Base-by-base conservation (phyloP, 2,888 invertebrate genomes). In the Sabatieria punctata region DNA sequence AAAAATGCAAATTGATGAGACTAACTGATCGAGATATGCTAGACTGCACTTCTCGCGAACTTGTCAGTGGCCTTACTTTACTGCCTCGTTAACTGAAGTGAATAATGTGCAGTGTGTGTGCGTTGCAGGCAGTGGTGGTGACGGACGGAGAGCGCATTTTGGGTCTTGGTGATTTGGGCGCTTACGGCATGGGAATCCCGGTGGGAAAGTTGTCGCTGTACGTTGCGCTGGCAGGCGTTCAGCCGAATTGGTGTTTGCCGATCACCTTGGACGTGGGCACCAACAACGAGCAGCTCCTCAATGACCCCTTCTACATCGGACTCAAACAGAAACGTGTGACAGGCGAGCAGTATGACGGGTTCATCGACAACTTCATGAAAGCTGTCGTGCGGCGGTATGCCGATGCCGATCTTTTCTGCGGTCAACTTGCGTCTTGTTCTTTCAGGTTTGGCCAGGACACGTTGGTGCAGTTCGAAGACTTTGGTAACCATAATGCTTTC, bases 61-160 rank as follows among this genome's bases (percentile, higher is more conserved):
- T n/a, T n/a, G n/a, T n/a, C n/a, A n/a, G n/a, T n/a, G n/a, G n/a
- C n/a, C n/a, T n/a, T n/a, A n/a, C n/a, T n/a, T n/a, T n/a, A n/a
- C n/a, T n/a, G n/a, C n/a, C n/a, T n/a, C n/a, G n/a, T n/a, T n/a
- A n/a, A n/a, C n/a, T n/a, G n/a, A n/a, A n/a, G n/a, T n/a, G n/a
- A n/a, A n/a, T n/a, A n/a, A n/a, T n/a, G n/a, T 11, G 8, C 45
- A 21, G 27, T 6, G 4, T 26, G n/a, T 51, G 21, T 33, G 83
- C 1, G 79, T 85, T 58, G 45, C 44, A 56, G 65, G 73, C 71
- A 2, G 68, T 74, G 46, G 88, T 89, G 11, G 93, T 95, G 37
- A 97, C 97, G 0, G 97, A 97, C 66, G 97, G 97, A 18, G 95
- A 97, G 69, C 77, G 97, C 46, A 97, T 99, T 66, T 73, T 99